Evolutionary conservation across 2,888 invertebrate species (phyloP).

Genomic region (Escarpia spicata): DNA sequence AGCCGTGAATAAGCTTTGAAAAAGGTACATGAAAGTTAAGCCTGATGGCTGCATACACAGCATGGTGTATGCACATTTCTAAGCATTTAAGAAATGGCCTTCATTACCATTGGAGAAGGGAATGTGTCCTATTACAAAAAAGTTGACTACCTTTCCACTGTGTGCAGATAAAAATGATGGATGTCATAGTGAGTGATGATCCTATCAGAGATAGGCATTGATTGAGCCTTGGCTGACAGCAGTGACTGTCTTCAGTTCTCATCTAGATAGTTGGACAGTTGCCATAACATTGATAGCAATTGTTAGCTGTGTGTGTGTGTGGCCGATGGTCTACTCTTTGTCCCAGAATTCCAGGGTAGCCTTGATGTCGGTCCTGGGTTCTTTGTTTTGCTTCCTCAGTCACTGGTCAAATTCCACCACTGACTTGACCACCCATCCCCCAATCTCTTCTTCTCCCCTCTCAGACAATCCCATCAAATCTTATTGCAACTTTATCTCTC

Average conservation of each 20-base stretch:
- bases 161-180: not conserved
- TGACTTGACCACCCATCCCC: no score
- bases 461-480: no score
- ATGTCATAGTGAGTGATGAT: not conserved
- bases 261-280: not conserved
- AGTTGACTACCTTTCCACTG: not conserved
- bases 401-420: no score
- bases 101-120: not conserved
- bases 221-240: not conserved
- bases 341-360: no score
- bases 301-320: not conserved
- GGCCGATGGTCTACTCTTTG: no score
- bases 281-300: not conserved
- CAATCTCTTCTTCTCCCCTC: no score
- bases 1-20: not conserved
- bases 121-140: not conserved
- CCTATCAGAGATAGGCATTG: not conserved
- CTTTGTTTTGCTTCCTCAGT: no score
- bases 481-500: no score
- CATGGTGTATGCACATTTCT: not conserved
- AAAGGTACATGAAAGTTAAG: not conserved
- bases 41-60: not conserved
- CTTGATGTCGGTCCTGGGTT: no score
- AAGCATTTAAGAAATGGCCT: not conserved
- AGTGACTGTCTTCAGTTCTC: not conserved